Percentiles rank a stretch among this genome's conserved stretches.
phyloP scores from a whole-genome alignment of 2,797 vertebrate species.

The Neomorphus geoffroyi region DNA sequence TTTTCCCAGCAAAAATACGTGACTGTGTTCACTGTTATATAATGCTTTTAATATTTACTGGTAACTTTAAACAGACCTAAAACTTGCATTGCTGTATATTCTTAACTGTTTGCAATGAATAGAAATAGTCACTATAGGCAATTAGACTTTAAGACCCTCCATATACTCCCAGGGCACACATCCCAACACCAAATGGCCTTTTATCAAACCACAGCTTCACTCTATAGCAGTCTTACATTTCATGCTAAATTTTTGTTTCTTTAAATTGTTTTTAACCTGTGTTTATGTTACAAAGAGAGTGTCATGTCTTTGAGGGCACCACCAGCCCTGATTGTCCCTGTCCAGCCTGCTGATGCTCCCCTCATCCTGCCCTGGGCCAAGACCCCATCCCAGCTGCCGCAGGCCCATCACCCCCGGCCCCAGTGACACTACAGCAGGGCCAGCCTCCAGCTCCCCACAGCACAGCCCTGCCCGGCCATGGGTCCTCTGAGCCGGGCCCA shows the following conservation, averaged over 20 bases:
- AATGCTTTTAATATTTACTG: background rate
- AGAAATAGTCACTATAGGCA: background rate
- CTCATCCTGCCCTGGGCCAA: background rate
- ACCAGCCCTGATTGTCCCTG: background rate
- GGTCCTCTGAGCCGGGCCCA: rapidly evolving
- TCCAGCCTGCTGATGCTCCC: rapidly evolving
- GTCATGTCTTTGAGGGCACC: background rate
- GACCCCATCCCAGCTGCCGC: no score
- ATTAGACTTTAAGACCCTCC: background rate
- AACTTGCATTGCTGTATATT: background rate
- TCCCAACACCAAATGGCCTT: background rate
- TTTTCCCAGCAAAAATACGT: background rate
- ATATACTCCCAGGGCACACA: background rate
- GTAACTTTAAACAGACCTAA: background rate
- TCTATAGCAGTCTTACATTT: background rate
- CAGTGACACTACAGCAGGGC: rapidly evolving
- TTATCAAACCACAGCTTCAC: background rate
- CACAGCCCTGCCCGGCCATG: rapidly evolving
- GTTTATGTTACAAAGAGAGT: background rate
- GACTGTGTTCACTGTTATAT: background rate
- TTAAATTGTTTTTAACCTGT: background rate
- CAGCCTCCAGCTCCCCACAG: background rate
- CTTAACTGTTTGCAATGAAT: background rate
- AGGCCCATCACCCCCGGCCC: background rate
- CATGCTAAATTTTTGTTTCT: background rate